Conservation (phyloP, 2,113 vertebrate genomes). For the Leucopsar rothschildi region DNA sequence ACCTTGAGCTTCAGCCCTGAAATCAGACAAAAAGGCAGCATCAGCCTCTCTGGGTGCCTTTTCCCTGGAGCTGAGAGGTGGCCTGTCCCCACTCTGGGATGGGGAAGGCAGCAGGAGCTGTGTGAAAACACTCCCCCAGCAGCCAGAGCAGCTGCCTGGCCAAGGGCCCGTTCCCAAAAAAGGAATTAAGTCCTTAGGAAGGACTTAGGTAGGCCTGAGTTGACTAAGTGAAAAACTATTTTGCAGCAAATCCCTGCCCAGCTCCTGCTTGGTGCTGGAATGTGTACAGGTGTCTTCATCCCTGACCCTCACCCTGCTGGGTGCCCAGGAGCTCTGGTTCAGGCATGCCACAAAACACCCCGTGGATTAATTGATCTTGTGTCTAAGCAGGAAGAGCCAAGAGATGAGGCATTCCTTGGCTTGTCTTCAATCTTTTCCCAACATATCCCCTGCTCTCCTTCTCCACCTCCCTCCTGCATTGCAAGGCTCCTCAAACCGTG, state of each 20-base stretch:
- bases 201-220: conserved; percentile 20
- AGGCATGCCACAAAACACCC: neutral
- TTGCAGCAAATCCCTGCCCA: neutral
- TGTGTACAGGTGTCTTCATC: neutral
- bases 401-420: neutral
- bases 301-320: neutral
- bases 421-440: neutral
- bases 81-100: accelerated
- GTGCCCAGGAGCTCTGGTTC: neutral
- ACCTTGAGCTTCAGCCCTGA: neutral
- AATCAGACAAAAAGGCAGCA: neutral
- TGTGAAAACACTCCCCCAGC: neutral
- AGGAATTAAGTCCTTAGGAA: conserved; percentile 39
- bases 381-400: neutral
- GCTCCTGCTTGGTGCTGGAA: neutral
- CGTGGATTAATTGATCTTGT: neutral
- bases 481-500: neutral
- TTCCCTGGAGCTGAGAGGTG: neutral
- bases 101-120: neutral
- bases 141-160: neutral
- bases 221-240: conserved; percentile 30
- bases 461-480: neutral
- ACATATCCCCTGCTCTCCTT: neutral
- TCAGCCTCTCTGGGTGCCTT: neutral
- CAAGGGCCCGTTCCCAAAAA: neutral